A percentile compares a stretch with the other conserved stretches of the same genome.
phyloP scores from a whole-genome alignment of 2,797 vertebrate species.

The Oryzias sinensis region DNA sequence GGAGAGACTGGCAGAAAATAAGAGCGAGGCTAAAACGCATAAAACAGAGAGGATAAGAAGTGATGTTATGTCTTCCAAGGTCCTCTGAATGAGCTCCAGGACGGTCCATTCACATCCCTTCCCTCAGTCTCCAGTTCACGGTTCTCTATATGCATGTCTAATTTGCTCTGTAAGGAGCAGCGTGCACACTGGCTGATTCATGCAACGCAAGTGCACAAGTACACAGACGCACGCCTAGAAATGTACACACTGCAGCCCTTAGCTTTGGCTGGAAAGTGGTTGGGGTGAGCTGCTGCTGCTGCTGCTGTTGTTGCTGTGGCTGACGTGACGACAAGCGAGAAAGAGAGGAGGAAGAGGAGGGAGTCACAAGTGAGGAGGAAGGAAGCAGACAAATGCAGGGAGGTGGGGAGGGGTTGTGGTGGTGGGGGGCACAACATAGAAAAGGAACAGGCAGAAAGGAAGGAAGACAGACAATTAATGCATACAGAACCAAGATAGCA shows the following conservation, averaged over 20 bases:
- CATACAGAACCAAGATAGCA: constrained; percentile 49
- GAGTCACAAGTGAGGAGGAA: constrained; percentile 40
- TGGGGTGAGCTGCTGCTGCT: constrained; percentile 46
- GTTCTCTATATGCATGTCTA: constrained; percentile 41
- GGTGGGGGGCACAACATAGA: constrained; percentile 39
- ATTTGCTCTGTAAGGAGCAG: constrained; percentile 28
- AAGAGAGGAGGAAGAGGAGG: constrained; percentile 29
- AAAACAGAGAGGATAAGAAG: constrained; percentile 28
- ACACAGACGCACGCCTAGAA: constrained; percentile 13
- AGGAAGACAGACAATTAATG: constrained; percentile 68
- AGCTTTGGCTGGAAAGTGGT: constrained; percentile 57
- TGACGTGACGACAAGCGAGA: constrained; percentile 60
- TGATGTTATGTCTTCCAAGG: constrained; percentile 55
- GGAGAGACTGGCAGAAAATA: constrained; percentile 12
- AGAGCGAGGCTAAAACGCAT: constrained; percentile 23
- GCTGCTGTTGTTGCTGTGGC: constrained; percentile 59
- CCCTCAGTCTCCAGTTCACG: constrained; percentile 37
- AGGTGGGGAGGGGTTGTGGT: constrained; percentile 34
- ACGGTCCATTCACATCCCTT: constrained; percentile 36
- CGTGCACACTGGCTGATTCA: constrained; percentile 28
- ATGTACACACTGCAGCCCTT: constrained; percentile 53
- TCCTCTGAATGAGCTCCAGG: constrained; percentile 53
- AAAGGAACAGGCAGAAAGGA: constrained; percentile 63
- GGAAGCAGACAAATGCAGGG: constrained; percentile 55
- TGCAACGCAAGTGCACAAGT: constrained; percentile 32